These are phyloP conservation scores for Caenorhabditis virilis DNA, from an alignment of 2,888 invertebrate genomes.

Conservation along the genomic window DNA sequence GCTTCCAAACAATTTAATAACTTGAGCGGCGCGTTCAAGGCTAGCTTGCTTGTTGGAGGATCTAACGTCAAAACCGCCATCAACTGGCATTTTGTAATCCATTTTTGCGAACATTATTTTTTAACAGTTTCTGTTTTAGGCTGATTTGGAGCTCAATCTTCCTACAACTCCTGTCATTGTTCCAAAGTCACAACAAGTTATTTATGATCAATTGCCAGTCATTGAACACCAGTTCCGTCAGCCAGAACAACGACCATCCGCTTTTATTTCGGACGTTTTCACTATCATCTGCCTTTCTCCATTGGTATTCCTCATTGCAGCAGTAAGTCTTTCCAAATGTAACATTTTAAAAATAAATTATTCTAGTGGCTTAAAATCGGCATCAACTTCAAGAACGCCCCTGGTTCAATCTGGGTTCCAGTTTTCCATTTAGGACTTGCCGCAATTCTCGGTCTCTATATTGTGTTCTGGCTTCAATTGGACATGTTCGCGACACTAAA, in stretches of 20 bases:
- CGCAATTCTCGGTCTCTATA: conserved; percentile 87
- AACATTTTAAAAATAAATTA: neutral
- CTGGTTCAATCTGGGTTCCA: conserved; percentile 80
- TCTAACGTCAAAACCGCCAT: conserved; percentile 86
- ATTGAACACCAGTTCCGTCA: conserved; percentile 83
- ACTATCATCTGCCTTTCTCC: conserved; percentile 83
- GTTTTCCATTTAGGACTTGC: conserved; percentile 88
- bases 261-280: conserved; percentile 86
- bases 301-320: conserved; percentile 79
- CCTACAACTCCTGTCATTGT: conserved; percentile 70
- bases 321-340: conserved; percentile 72
- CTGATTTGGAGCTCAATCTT: conserved; percentile 79
- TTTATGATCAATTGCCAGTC: conserved; percentile 57
- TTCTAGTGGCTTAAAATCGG: conserved; percentile 82
- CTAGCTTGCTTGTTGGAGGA: conserved; percentile 88
- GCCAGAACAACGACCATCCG: conserved; percentile 88
- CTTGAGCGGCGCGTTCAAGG: conserved; percentile 80
- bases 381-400: conserved; percentile 84
- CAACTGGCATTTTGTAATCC: conserved; percentile 79
- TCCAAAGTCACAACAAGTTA: conserved; percentile 64
- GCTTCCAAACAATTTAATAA: conserved; percentile 67
- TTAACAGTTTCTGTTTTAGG: conserved; percentile 59
- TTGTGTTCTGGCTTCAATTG: conserved; percentile 87
- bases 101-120: neutral
- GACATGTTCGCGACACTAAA: conserved; percentile 95